Evolutionary conservation across 2,888 invertebrate species (phyloP).

Genomic region (Gymnocheta viridis): DNA sequence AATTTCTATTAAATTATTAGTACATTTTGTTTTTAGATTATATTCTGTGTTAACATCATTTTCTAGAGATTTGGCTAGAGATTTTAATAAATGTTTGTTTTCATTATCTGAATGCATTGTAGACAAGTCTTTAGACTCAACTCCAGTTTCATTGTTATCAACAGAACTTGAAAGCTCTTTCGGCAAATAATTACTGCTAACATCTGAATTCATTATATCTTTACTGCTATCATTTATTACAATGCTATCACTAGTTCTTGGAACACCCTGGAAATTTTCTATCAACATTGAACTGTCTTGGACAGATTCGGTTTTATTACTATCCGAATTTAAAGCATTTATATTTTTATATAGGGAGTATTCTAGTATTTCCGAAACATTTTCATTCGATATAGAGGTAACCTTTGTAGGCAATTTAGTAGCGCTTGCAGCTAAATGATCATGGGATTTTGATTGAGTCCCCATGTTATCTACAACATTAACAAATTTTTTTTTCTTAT

Average conservation of each 20-base stretch:
- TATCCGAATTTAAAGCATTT: not conserved
- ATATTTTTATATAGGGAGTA: conserved; percentile 24
- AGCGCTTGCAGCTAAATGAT: not conserved
- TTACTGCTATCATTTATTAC: not conserved
- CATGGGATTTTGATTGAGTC: conserved; percentile 17
- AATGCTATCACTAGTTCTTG: not conserved
- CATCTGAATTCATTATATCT: not conserved
- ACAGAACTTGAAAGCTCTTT: not conserved
- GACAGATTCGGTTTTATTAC: not conserved
- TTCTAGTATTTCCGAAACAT: not conserved
- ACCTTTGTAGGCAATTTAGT: not conserved
- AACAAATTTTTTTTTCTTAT: not conserved
- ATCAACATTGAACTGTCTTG: not conserved
- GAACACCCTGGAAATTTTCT: not conserved
- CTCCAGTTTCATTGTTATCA: not conserved
- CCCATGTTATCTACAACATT: not conserved
- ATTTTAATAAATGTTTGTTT: too few species aligned
- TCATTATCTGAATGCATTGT: too few species aligned
- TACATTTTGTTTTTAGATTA: not conserved
- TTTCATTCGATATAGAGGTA: not conserved
- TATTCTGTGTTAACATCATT: not conserved
- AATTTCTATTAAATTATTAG: not conserved
- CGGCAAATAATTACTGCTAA: not conserved
- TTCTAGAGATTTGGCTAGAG: not conserved
- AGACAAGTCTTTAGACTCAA: not conserved